Evolutionary conservation across 2,797 vertebrate genomes (phyloP), one percentile per base, ranked within the genome.

Genomic region (Artibeus lituratus): DNA sequence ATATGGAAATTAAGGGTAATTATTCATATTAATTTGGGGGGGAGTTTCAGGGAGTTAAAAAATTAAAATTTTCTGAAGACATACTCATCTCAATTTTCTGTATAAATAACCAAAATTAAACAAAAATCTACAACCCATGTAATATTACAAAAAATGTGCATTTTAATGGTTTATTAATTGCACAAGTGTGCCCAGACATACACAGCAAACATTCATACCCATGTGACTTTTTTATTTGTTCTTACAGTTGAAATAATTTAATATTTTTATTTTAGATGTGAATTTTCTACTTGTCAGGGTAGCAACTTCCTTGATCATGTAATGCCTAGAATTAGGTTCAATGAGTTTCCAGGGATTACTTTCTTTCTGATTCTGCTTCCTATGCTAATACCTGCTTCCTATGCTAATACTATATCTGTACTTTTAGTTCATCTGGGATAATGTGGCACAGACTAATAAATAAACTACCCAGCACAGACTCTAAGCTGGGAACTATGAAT

Each of bases 401-500:
- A 93, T 87, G 14, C 47, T 93, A 97, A 96, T 87, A 97, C 94
- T n/a, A n/a, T n/a, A n/a, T n/a, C 96, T 97, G 9, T n/a, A n/a
- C 8, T n/a, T 87, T 96, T 74, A 53, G 19, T 97, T 97, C 81
- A 90, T 92, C 87, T 97, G 92, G 69, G 95, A 94, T 95, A 94
- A 51, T 92, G 84, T 84, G 89, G 29, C 4, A 51, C 70, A 97
- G 90, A 97, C 51, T 94, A 98, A 87, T 94, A 94, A 97, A 97
- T 76, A 95, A 88, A 12, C 90, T 96, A 90, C 73, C 72, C 89
- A 96, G 93, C 53, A 37, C 85, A 90, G 95, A 92, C 91, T 94
- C 74, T 88, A 80, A 92, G 91, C 76, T 92, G 69, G 21, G 51
- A 97, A 86, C 96, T 93, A 94, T 97, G 98, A 98, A 95, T 98